phyloP scores from a whole-genome alignment of 2,888 invertebrate species.

The Drosophila setosimentum region DNA sequence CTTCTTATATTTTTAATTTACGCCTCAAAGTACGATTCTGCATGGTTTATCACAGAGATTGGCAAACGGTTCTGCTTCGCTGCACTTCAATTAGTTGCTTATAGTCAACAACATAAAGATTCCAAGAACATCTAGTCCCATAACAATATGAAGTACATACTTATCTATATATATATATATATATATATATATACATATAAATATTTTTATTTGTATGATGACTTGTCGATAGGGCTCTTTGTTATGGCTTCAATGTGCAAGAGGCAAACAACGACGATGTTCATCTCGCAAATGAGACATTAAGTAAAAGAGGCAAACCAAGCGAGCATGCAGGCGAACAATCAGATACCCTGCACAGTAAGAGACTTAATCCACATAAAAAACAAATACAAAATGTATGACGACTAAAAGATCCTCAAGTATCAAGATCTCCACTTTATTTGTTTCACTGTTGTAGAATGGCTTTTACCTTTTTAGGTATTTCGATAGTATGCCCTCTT shows the following conservation, averaged over 20 bases:
- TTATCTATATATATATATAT: slow-evolving; percentile 5
- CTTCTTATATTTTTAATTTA: slow-evolving; percentile 77
- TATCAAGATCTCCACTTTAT: rapidly evolving
- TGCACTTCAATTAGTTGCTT: slow-evolving; percentile 77
- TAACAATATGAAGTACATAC: slow-evolving; percentile 34
- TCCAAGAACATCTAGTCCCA: slow-evolving; percentile 2
- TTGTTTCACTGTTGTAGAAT: not conserved
- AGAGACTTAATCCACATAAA: not conserved
- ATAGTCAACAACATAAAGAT: slow-evolving; percentile 60
- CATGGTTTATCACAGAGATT: slow-evolving; percentile 81
- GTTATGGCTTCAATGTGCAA: slow-evolving; percentile 52
- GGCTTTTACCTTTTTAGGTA: not conserved
- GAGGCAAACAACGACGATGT: slow-evolving; percentile 26
- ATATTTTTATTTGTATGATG: slow-evolving; percentile 50
- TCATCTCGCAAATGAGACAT: slow-evolving; percentile 63
- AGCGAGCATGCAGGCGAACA: not conserved
- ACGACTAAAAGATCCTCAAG: rapidly evolving
- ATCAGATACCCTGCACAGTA: not conserved
- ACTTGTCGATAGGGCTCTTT: slow-evolving; percentile 35
- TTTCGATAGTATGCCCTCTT: not conserved
- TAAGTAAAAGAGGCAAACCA: slow-evolving; percentile 22
- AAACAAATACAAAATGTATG: too few relatives aligned
- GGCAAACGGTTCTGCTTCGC: slow-evolving; percentile 78
- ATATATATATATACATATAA: slow-evolving; percentile 28
- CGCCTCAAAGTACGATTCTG: slow-evolving; percentile 76